Evolutionary conservation across 2,797 vertebrate genomes (phyloP), one percentile per base, ranked within the genome.

Genomic region (Lateolabrax maculatus): DNA sequence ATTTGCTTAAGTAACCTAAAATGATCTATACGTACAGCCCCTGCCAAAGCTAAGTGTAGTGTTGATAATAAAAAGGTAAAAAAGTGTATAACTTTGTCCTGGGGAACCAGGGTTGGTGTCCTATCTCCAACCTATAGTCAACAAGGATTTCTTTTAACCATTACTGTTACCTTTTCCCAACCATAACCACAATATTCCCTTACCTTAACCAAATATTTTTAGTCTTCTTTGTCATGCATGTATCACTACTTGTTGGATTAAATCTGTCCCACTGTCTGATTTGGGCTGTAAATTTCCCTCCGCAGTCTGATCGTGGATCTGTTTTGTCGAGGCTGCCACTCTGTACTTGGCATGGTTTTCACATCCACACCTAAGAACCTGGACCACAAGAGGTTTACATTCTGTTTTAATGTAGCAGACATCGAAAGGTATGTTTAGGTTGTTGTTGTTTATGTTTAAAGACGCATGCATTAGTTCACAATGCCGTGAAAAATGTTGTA

Each of bases 351-450:
- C 64, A 94, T 89, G 75, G 83, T 96, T 77, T 99, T 96, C 60
- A 90, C 78, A 4, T 97, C 96, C 56, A 99, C 97, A 0, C 97
- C 97, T 0, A 96, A 86, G 71, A 89, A 86, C 36, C 91, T 98
- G 0, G 97, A 98, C 81, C 94, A 95, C 80, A 98, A 97, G 91
- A 94, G 97, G 69, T 95, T 95, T 69, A 78, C 96, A 7, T 98
- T 97, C 90, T 98, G 94, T 87, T 94, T 98, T 68, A 94, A 10
- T 2, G 88, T 97, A 2, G 92, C 93, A 51, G 88, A 95, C 36
- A 87, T 98, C 9, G 97, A 98, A 79, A 98, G 97, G 97, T 97
- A 88, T 12, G 71, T 71, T 3, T 4, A 27, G 16, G 4, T 23
- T 36, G 37, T 48, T 10, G 55, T 6, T 34, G 31, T 34, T 34